These are phyloP conservation scores for Carcinoscorpius rotundicauda DNA, from an alignment of 1,140 invertebrate species.

Conservation along the genomic window DNA sequence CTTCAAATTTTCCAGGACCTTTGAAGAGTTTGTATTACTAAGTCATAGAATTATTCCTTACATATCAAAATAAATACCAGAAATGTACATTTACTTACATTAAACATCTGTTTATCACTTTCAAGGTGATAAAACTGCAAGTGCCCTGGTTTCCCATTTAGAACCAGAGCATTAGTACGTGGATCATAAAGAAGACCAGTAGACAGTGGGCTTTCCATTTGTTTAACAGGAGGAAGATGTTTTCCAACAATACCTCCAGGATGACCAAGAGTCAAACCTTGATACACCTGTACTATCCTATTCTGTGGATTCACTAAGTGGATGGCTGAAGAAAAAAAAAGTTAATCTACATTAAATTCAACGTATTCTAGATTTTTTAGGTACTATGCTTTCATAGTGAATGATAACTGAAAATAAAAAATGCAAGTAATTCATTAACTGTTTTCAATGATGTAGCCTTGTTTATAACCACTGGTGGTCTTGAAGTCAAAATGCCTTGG, in stretches of 20 bases:
- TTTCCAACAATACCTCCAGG: constrained; percentile 7
- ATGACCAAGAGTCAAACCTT: constrained; percentile 42
- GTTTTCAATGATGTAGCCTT: no score
- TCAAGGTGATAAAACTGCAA: constrained; percentile 63
- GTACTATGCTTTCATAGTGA: no score
- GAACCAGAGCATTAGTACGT: constrained; percentile 48
- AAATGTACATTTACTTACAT: constrained; percentile 42
- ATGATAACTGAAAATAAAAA: no score
- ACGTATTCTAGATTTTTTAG: no score
- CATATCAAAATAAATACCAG: no score
- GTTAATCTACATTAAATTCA: no score
- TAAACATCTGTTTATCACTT: constrained; percentile 51
- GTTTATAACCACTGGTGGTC: no score
- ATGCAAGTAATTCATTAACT: no score
- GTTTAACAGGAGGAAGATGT: neutral
- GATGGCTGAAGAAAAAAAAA: constrained; percentile 39
- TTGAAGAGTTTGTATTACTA: no score
- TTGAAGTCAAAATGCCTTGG: no score
- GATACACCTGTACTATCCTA: constrained; percentile 45
- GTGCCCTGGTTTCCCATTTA: constrained; percentile 63
- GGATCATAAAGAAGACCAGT: constrained; percentile 54
- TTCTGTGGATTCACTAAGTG: constrained; percentile 49
- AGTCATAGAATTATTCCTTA: no score
- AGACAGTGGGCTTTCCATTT: constrained; percentile 36
- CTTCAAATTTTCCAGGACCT: no score